These are phyloP conservation scores for Apamea monoglypha DNA, from an alignment of 2,888 invertebrate species.

Conservation along the genomic window DNA sequence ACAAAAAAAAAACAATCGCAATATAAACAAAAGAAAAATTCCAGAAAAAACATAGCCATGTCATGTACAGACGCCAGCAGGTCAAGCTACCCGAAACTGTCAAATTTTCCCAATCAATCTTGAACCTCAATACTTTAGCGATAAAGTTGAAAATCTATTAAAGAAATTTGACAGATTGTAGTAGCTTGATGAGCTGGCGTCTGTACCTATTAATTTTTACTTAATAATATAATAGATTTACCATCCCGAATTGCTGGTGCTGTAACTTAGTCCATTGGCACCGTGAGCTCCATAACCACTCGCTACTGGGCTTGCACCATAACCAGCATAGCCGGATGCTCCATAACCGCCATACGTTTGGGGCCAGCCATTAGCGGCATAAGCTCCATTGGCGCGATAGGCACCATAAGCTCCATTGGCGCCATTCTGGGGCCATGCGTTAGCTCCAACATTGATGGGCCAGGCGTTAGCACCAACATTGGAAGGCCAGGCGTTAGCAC, in stretches of 20 bases:
- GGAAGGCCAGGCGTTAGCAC: constrained; percentile 43
- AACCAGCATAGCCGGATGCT: constrained; percentile 32
- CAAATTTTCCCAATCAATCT: too few species aligned
- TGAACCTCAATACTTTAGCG: too few species aligned
- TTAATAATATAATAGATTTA: constrained; percentile 32
- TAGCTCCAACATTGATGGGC: constrained; percentile 30
- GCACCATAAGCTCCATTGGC: constrained; percentile 34
- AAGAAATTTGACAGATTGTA: too few species aligned
- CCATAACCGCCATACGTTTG: constrained; percentile 28
- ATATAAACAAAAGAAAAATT: neutral
- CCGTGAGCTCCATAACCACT: constrained; percentile 38
- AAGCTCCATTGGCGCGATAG: constrained; percentile 20
- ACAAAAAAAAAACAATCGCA: neutral
- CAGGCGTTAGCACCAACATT: constrained; percentile 31
- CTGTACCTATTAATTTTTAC: neutral
- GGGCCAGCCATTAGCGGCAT: constrained; percentile 46
- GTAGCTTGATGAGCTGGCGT: too few species aligned
- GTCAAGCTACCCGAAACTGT: too few species aligned
- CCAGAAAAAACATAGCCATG: neutral
- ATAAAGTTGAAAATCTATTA: too few species aligned
- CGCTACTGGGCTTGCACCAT: constrained; percentile 3
- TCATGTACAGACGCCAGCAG: too few species aligned
- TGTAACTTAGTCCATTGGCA: constrained; percentile 33
- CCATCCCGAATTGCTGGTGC: constrained; percentile 50
- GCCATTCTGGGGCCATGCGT: constrained; percentile 35